A percentile compares a stretch with the other conserved stretches of the same genome.
Conservation (phyloP, 23 tunicate species). For the Halocynthia roretzi region DNA sequence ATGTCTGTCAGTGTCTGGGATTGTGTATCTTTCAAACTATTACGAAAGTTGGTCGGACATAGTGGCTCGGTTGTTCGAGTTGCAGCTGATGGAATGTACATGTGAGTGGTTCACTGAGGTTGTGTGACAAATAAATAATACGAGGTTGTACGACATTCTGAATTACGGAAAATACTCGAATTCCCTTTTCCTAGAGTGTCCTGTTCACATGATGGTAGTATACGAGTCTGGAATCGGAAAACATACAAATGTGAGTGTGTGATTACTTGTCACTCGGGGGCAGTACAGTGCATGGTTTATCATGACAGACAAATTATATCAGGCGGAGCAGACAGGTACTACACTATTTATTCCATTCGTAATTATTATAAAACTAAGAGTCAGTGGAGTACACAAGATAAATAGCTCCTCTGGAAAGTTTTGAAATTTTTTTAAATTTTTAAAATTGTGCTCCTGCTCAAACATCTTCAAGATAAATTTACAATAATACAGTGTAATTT, state of each 20-base stretch:
- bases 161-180: background rate
- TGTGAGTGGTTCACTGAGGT: conserved; percentile 28
- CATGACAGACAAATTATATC: conserved; percentile 36
- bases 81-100: conserved; percentile 42
- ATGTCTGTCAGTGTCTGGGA: conserved; percentile 45
- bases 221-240: conserved; percentile 43
- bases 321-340: conserved; percentile 86
- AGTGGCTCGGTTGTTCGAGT: conserved; percentile 42
- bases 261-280: conserved; percentile 31
- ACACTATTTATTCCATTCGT: too few relatives aligned
- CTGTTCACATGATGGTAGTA: conserved; percentile 69
- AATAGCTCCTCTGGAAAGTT: too few relatives aligned
- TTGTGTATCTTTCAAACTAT: conserved; percentile 13
- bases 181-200: conserved; percentile 33
- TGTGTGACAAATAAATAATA: background rate
- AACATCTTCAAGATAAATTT: too few relatives aligned
- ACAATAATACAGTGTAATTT: too few relatives aligned
- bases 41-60: conserved; percentile 38
- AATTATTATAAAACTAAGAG: too few relatives aligned
- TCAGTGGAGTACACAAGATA: too few relatives aligned
- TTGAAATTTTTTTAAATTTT: too few relatives aligned
- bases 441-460: too few relatives aligned
- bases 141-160: background rate
- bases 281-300: conserved; percentile 56
- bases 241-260: conserved; percentile 30